Evolutionary conservation across 2,113 vertebrate genomes (phyloP).

Genomic region (Merops nubicus): DNA sequence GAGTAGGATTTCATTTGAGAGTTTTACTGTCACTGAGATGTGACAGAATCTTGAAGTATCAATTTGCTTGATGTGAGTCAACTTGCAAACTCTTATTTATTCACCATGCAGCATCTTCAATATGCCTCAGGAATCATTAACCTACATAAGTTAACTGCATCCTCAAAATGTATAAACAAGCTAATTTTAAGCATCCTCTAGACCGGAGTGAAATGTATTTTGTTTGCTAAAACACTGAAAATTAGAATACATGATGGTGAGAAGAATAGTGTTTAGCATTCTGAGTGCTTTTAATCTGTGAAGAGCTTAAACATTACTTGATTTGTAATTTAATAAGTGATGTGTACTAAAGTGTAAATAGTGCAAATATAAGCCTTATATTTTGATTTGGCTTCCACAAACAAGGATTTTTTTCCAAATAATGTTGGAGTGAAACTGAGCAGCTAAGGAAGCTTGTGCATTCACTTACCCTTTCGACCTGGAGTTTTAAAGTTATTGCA

Average conservation of each 20-base stretch:
- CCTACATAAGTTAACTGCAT: slow-evolving; percentile 5
- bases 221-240: slow-evolving; percentile 16
- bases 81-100: slow-evolving; percentile 15
- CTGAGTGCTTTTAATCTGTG: slow-evolving; percentile 21
- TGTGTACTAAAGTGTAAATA: slow-evolving; percentile 14
- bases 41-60: neutral
- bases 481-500: neutral
- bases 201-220: neutral
- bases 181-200: slow-evolving; percentile 54
- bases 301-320: neutral
- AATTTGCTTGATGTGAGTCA: neutral
- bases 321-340: slow-evolving; percentile 43
- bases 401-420: neutral
- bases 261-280: slow-evolving; percentile 31
- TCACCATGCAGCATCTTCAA: neutral
- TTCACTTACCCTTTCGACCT: neutral
- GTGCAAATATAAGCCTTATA: neutral
- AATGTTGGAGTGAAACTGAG: neutral
- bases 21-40: neutral
- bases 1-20: neutral
- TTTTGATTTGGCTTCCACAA: neutral
- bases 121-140: slow-evolving; percentile 21
- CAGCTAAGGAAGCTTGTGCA: neutral
- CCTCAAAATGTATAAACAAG: slow-evolving; percentile 43
- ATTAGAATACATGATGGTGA: neutral